Evolutionary conservation across 2,888 invertebrate genomes (phyloP).

Genomic region (Nyleta sp.): DNA sequence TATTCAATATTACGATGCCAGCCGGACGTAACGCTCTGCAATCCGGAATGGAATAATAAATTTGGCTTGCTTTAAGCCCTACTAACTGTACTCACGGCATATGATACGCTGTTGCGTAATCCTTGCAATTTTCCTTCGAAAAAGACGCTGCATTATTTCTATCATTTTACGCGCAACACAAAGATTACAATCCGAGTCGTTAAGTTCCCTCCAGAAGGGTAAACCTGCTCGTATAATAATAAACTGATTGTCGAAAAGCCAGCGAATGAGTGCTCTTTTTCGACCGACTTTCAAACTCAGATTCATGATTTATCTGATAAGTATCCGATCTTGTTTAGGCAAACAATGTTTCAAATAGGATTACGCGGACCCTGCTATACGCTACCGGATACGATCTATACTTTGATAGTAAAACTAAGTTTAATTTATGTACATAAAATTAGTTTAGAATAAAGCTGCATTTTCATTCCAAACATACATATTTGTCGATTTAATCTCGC

Average conservation of each 20-base stretch:
- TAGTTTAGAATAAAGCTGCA: slow-evolving; percentile 19
- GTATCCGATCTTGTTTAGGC: slow-evolving; percentile 26
- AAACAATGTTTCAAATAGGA: slow-evolving; percentile 40
- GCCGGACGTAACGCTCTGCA: slow-evolving; percentile 12
- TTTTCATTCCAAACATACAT: background rate
- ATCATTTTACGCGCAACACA: no score
- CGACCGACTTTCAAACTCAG: background rate
- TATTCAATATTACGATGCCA: slow-evolving; percentile 50
- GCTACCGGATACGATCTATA: slow-evolving; percentile 19
- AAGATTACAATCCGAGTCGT: no score
- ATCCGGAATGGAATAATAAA: slow-evolving; percentile 45
- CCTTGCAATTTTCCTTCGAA: background rate
- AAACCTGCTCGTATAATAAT: no score
- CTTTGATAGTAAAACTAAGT: slow-evolving; percentile 28
- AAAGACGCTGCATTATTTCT: no score
- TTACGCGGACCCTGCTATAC: slow-evolving; percentile 7
- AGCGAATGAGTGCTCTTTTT: no score
- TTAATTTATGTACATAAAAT: slow-evolving; percentile 32
- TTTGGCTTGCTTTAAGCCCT: slow-evolving; percentile 40
- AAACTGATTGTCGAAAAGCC: no score
- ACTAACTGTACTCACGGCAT: background rate
- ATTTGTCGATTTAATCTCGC: slow-evolving; percentile 22
- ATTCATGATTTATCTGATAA: slow-evolving; percentile 33
- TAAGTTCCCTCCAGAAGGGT: no score
- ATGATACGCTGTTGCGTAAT: background rate